Evolutionary conservation across 2,888 invertebrate species (phyloP).

Genomic region (Ectropis crepuscularia): DNA sequence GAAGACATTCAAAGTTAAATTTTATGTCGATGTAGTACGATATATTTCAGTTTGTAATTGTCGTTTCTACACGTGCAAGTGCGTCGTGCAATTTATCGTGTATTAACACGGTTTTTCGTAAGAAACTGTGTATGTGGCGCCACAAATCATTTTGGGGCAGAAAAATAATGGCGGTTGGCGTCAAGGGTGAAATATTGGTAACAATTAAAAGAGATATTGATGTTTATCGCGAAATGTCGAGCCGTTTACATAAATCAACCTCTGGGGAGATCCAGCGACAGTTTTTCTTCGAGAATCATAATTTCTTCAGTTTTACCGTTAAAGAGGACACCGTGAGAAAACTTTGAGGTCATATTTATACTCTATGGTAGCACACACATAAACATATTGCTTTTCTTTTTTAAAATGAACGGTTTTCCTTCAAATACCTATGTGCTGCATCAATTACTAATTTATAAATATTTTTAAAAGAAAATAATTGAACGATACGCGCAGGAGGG

Average conservation of each 20-base stretch:
- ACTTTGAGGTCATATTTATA: too few species aligned
- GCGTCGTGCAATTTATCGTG: constrained; percentile 41
- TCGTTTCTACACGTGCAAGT: constrained; percentile 32
- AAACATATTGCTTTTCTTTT: too few species aligned
- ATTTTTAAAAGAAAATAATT: too few species aligned
- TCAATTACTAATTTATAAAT: too few species aligned
- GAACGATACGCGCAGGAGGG: too few species aligned
- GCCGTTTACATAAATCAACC: constrained; percentile 15
- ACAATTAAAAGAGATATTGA: constrained; percentile 36
- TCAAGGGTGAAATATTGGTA: constrained; percentile 37
- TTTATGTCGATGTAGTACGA: constrained; percentile 25
- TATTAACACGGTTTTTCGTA: constrained; percentile 43
- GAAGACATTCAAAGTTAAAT: constrained; percentile 26
- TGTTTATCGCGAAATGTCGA: constrained; percentile 27
- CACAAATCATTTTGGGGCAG: constrained; percentile 39
- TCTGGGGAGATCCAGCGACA: background rate
- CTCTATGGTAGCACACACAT: too few species aligned
- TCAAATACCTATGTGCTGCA: too few species aligned
- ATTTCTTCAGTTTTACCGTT: too few species aligned
- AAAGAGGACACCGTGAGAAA: too few species aligned
- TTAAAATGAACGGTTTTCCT: too few species aligned
- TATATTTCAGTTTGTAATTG: constrained; percentile 24
- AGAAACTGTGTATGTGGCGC: constrained; percentile 34
- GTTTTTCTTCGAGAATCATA: too few species aligned
- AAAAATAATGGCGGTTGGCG: constrained; percentile 37